Base-by-base conservation (phyloP, 2,113 vertebrate genomes). In the Tragelaphus buxtoni region DNA sequence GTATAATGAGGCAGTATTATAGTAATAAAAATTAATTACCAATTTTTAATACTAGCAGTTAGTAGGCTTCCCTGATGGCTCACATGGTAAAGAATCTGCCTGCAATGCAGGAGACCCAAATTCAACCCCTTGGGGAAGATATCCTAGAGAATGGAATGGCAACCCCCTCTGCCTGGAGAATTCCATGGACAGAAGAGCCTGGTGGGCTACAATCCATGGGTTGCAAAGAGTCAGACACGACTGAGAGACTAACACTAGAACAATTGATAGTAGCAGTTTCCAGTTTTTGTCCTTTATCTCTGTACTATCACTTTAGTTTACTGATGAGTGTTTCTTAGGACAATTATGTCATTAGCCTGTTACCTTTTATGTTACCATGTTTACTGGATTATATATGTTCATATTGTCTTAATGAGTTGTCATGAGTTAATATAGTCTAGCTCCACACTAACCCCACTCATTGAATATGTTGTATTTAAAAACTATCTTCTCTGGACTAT, bases 141-240 rank as follows among this genome's bases (percentile, higher is more conserved):
- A 18, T n/a, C n/a, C 18, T 69, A 20, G 65, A 39, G n/a, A 69
- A 69, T 5, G 18, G 18, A 22, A 69, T 22, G 18, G 18, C 9
- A 69, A 39, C 18, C 18, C n/a, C 35, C n/a, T 69, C n/a, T 22
- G 9, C 9, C 65, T 39, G 18, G 65, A 39, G n/a, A 39, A 39
- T 69, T 22, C 65, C n/a, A 11, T 11, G n/a, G n/a, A 22, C 65
- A 69, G n/a, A 39, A 18, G n/a, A 69, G 18, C n/a, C 65, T 39
- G 65, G n/a, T 69, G 18, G n/a, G 9, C 65, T 69, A 69, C n/a
- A 69, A 22, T 69, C n/a, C 65, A 69, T 69, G n/a, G 65, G n/a
- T 69, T 0, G 0, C 63, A 42, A 42, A 20, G 17, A 65, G n/a
- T 69, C 0, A 0, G 65, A 39, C 9, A 69, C 0, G 2, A 69